A percentile compares a stretch with the other conserved stretches of the same genome.
Conservation (phyloP, 2,113 vertebrate species). For the Fregata magnificens region DNA sequence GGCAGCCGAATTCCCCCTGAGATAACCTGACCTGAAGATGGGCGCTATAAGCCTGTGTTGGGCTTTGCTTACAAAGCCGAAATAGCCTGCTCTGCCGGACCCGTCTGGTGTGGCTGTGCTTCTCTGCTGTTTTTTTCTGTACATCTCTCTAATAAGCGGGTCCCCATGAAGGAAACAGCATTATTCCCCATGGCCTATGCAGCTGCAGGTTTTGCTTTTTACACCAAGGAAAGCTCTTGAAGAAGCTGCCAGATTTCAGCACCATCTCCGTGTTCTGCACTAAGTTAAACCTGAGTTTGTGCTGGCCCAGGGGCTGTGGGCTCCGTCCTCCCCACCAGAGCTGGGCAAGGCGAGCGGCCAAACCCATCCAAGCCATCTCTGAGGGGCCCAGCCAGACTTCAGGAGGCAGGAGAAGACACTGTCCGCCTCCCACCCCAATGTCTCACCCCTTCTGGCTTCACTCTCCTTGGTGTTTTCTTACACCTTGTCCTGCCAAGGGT, state of each 20-base stretch:
- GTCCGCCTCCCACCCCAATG: not conserved
- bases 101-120: not conserved
- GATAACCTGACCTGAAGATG: not conserved
- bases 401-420: not conserved
- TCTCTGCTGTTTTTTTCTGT: not conserved
- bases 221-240: not conserved
- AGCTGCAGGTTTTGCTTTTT: not conserved
- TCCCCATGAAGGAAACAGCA: not conserved
- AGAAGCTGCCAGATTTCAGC: not conserved
- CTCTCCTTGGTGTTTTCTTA: not conserved
- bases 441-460: rapidly evolving
- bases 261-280: not conserved
- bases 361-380: not conserved
- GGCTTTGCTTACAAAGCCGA: not conserved
- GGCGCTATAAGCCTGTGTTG: not conserved
- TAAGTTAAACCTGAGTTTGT: not conserved
- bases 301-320: not conserved
- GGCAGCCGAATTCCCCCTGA: not conserved
- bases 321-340: not conserved
- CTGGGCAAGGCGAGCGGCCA: not conserved
- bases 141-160: not conserved
- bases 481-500: not conserved
- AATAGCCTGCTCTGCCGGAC: not conserved
- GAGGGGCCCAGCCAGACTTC: not conserved
- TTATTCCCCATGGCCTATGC: not conserved